Conservation (phyloP, 2,113 vertebrate species). For the Eulacestoma nigropectus region DNA sequence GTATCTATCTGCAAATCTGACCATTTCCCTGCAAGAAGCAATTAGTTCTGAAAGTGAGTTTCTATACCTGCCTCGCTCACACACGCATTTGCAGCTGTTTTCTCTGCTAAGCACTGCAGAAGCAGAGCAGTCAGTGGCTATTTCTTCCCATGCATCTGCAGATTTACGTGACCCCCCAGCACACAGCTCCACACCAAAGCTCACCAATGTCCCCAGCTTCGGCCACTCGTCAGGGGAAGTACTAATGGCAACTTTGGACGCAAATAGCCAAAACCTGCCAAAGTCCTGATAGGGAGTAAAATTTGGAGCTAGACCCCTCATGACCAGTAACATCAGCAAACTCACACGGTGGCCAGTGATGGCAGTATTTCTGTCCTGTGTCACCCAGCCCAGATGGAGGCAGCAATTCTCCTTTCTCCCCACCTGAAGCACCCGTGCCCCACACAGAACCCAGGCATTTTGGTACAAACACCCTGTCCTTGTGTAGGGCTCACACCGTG, state of each 20-base stretch:
- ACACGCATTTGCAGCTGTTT: not conserved
- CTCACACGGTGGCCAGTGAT: rapidly evolving
- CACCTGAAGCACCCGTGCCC: not conserved
- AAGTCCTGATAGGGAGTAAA: not conserved
- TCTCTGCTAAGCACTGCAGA: not conserved
- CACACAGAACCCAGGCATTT: not conserved
- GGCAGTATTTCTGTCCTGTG: not conserved
- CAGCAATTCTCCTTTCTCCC: not conserved
- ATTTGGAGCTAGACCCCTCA: not conserved
- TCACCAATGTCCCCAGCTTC: not conserved
- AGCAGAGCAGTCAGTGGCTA: not conserved
- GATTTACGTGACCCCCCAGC: not conserved
- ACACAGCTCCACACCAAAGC: not conserved
- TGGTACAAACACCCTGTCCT: not conserved
- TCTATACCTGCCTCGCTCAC: not conserved
- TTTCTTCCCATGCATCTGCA: not conserved
- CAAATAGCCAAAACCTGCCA: not conserved
- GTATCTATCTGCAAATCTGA: not conserved
- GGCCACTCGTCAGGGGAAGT: not conserved
- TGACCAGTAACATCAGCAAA: not conserved
- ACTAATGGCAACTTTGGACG: rapidly evolving
- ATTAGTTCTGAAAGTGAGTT: not conserved
- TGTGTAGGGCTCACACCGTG: rapidly evolving
- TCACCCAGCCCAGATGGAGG: not conserved
- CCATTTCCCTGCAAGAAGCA: not conserved